These are phyloP conservation scores for Ceraclea dissimilis DNA, from an alignment of 2,888 invertebrate genomes.

Conservation along the genomic window DNA sequence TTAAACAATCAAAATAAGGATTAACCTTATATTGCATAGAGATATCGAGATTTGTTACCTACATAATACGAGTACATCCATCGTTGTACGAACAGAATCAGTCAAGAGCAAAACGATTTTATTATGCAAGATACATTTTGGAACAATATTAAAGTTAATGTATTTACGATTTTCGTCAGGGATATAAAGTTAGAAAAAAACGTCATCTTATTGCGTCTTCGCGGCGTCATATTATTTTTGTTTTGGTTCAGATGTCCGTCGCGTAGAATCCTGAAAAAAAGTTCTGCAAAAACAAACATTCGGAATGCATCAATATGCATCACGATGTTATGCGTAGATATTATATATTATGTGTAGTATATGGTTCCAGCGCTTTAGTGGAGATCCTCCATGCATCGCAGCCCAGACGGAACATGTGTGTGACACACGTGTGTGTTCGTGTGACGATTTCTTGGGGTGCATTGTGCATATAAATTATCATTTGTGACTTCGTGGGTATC, in stretches of 20 bases:
- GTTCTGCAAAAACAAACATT: slow-evolving; percentile 5
- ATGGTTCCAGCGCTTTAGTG: no score
- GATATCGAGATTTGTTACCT: no score
- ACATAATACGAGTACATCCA: no score
- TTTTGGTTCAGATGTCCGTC: slow-evolving; percentile 19
- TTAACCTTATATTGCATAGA: no score
- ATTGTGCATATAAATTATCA: slow-evolving; percentile 9
- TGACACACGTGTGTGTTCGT: slow-evolving; percentile 17
- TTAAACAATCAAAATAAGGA: no score
- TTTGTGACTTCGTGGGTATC: slow-evolving; percentile 1
- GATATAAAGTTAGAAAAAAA: slow-evolving; percentile 1
- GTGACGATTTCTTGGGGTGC: slow-evolving; percentile 4
- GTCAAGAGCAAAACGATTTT: no score
- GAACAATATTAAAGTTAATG: no score
- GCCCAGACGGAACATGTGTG: slow-evolving; percentile 18
- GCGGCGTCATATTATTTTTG: slow-evolving; percentile 18
- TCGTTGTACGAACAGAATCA: no score
- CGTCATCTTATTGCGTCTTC: slow-evolving; percentile 13
- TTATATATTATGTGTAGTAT: no score
- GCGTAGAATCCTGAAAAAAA: slow-evolving; percentile 8
- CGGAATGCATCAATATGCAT: neutral
- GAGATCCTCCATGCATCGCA: neutral
- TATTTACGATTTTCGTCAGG: neutral
- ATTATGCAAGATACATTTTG: no score
- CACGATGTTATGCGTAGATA: neutral